Percentiles rank a stretch among this genome's conserved stretches.
Conservation (phyloP, 2,113 vertebrate genomes). For the Struthidea cinerea region DNA sequence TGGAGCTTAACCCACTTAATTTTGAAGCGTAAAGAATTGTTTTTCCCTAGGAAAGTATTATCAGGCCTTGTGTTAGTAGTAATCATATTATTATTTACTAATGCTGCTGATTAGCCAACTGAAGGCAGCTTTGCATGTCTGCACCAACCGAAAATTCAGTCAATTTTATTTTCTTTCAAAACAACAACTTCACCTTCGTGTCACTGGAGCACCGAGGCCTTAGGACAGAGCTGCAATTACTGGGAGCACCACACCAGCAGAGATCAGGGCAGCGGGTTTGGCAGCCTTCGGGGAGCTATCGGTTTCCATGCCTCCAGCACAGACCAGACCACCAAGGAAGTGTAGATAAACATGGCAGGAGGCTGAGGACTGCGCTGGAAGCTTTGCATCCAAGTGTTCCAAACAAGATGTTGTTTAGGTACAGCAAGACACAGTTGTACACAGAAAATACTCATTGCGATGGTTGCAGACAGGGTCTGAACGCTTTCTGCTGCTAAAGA, state of each 20-base stretch:
- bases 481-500: background rate
- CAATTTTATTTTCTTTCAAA: conserved; percentile 35
- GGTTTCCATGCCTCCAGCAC: background rate
- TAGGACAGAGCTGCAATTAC: background rate
- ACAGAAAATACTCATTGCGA: background rate
- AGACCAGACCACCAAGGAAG: conserved; percentile 48
- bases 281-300: conserved; percentile 15
- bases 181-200: background rate
- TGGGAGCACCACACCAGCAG: background rate
- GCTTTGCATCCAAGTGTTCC: background rate
- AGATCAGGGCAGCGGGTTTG: conserved; percentile 9
- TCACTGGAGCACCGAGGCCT: background rate
- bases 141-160: background rate
- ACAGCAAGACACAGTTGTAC: background rate
- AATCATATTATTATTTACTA: background rate
- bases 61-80: background rate
- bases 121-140: background rate
- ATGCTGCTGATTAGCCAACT: background rate
- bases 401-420: background rate
- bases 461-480: background rate
- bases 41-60: background rate
- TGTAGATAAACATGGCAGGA: conserved; percentile 39
- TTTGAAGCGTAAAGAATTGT: background rate
- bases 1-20: background rate
- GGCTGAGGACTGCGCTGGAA: background rate